phyloP scores from a whole-genome alignment of 2,797 vertebrate genomes.

The Characodon lateralis region DNA sequence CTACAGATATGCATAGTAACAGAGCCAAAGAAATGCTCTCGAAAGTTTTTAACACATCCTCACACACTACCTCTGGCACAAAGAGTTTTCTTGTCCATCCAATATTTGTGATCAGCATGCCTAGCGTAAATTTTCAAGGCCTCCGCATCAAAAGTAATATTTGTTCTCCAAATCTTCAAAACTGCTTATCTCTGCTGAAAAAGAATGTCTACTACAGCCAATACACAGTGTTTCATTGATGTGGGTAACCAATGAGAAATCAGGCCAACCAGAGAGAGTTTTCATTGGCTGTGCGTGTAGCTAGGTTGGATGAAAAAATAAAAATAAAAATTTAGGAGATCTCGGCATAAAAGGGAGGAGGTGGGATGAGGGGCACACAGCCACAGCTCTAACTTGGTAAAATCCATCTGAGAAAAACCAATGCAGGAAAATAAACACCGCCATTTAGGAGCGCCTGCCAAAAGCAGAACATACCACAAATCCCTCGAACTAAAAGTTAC shows the following conservation, averaged over 20 bases:
- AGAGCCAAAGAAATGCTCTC: constrained; percentile 4
- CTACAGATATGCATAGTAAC: constrained; percentile 15
- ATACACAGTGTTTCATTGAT: constrained; percentile 64
- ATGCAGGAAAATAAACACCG: constrained; percentile 44
- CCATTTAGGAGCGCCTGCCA: constrained; percentile 43
- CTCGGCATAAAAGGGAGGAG: constrained; percentile 56
- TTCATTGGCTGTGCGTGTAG: constrained; percentile 66
- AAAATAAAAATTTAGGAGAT: constrained; percentile 50
- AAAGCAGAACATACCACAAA: constrained; percentile 22
- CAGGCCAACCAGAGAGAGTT: constrained; percentile 66
- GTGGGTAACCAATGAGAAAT: constrained; percentile 72
- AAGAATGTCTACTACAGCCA: constrained; percentile 61
- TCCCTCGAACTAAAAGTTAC: constrained; percentile 40
- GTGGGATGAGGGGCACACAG: constrained; percentile 33
- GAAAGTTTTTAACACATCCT: constrained; percentile 10
- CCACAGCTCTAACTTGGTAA: constrained; percentile 50
- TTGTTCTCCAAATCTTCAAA: constrained; percentile 71
- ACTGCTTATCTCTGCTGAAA: constrained; percentile 70
- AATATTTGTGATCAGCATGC: constrained; percentile 52
- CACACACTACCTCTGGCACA: background rate
- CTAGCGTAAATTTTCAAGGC: constrained; percentile 55
- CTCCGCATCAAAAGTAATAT: constrained; percentile 63
- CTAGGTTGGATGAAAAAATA: constrained; percentile 52
- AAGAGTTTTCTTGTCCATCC: constrained; percentile 41
- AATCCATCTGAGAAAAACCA: constrained; percentile 55